Evolutionary conservation across 2,113 vertebrate species (phyloP), one percentile per base, ranked within the genome.

Genomic region (Panthera uncia): DNA sequence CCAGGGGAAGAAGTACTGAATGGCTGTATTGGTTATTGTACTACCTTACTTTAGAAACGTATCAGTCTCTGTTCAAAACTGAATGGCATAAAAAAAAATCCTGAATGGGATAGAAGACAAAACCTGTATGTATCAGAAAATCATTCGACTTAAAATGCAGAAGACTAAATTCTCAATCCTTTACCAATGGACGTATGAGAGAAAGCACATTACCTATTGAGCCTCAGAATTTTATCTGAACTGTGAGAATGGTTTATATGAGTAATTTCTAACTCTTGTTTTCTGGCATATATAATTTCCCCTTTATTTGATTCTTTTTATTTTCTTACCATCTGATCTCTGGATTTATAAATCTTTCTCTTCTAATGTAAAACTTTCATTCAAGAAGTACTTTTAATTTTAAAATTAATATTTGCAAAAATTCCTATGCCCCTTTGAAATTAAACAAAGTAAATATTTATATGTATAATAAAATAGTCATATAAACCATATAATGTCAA

Each of bases 341-440:
- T 78, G 5, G 1, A 19, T 91, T 93, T 81, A 4, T 36, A 78
- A 87, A 73, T 33, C 4, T 57, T 68, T 91, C 0, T 41, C 4
- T 48, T 95, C 86, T 52, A 61, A 55, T 61, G 25, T 45, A 79
- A 65, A 85, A 50, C 4, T 61, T 7, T 41, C 0, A 1, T 83
- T 83, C 33, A 76, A 88, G 79, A 90, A 41, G 6, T 68, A 89
- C 16, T 87, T 92, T 82, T 36, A 79, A 65, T 91, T 96, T 95
- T 71, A 63, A 74, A 91, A 83, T 73, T 8, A 38, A 7, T 84
- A 61, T 55, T 76, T 89, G 1, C 3, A 1, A 80, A 88, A 82
- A 29, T 74, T 80, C 73, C 4, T 78, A n/a, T 68, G 16, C 36
- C 1, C 45, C 21, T 66, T 89, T 90, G 38, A 85, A 94, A 83